These are phyloP conservation scores for Mastomys coucha DNA, from an alignment of 2,113 vertebrate species.

Conservation along the genomic window DNA sequence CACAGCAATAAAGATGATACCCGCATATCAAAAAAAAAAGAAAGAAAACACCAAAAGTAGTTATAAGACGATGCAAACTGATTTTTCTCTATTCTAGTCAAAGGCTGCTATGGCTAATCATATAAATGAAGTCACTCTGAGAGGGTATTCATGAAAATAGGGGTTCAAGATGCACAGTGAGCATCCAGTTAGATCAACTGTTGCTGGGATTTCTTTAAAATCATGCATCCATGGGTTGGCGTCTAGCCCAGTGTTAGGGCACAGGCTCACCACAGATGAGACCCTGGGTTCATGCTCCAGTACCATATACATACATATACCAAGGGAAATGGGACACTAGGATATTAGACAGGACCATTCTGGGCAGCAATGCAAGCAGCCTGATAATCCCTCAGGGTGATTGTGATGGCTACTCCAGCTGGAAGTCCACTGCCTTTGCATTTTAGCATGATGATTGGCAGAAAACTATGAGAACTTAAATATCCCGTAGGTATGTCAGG, in stretches of 20 bases:
- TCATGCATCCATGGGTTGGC: background rate
- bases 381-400: background rate
- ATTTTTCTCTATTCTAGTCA: background rate
- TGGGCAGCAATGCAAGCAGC: too few relatives aligned
- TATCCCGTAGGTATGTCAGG: background rate
- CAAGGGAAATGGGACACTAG: background rate
- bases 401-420: background rate
- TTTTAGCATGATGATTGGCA: background rate
- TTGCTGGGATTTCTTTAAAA: background rate
- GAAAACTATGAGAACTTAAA: background rate
- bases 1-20: slow-evolving; percentile 3
- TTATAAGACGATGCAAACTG: background rate
- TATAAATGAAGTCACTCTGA: background rate
- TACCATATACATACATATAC: background rate
- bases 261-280: background rate
- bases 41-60: background rate
- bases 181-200: background rate
- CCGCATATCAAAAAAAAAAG: background rate
- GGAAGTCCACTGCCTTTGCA: background rate
- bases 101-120: background rate
- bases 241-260: background rate
- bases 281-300: background rate
- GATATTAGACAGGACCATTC: background rate
- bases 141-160: background rate
- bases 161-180: background rate